phyloP scores from a whole-genome alignment of 2,113 vertebrate genomes.

The Callopanchax toddi region DNA sequence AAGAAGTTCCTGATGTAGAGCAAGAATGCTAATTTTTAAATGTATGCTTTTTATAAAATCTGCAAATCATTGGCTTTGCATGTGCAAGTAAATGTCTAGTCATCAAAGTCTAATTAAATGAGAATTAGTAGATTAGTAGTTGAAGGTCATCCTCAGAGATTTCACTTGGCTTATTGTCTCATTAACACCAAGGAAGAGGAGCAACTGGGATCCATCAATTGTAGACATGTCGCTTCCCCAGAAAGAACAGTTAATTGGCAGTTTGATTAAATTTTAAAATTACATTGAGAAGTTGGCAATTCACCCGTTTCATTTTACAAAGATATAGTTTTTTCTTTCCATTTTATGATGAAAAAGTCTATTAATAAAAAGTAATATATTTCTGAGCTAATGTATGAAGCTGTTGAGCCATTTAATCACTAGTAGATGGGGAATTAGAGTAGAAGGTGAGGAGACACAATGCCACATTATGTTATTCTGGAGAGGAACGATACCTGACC shows the following conservation, averaged over 20 bases:
- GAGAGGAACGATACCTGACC: slow-evolving; percentile 1
- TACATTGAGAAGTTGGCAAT: slow-evolving; percentile 67
- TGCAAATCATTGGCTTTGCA: slow-evolving; percentile 26
- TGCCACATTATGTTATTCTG: slow-evolving; percentile 19
- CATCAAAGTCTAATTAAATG: slow-evolving; percentile 58
- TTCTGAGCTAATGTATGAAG: slow-evolving; percentile 68
- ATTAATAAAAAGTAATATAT: slow-evolving; percentile 71
- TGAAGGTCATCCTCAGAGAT: slow-evolving; percentile 63
- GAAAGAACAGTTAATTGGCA: slow-evolving; percentile 76
- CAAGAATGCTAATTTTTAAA: slow-evolving; percentile 45
- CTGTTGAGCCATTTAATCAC: slow-evolving; percentile 64
- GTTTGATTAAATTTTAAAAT: slow-evolving; percentile 71
- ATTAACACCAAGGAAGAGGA: slow-evolving; percentile 54
- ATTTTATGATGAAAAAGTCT: slow-evolving; percentile 52
- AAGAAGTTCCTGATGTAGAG: too few species aligned
- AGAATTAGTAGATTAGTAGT: slow-evolving; percentile 71
- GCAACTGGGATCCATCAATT: slow-evolving; percentile 67
- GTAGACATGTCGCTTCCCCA: slow-evolving; percentile 62
- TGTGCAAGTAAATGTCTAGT: slow-evolving; percentile 62
- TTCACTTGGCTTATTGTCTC: slow-evolving; percentile 47
- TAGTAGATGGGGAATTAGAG: slow-evolving; percentile 48
- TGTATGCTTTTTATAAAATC: slow-evolving; percentile 16
- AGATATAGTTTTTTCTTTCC: slow-evolving; percentile 55
- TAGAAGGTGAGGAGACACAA: slow-evolving; percentile 47
- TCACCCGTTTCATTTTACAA: slow-evolving; percentile 66